Percentiles rank a stretch among this genome's conserved stretches.
Conservation (phyloP, 2,888 invertebrate genomes). For the Mesodorylaimus sp. region DNA sequence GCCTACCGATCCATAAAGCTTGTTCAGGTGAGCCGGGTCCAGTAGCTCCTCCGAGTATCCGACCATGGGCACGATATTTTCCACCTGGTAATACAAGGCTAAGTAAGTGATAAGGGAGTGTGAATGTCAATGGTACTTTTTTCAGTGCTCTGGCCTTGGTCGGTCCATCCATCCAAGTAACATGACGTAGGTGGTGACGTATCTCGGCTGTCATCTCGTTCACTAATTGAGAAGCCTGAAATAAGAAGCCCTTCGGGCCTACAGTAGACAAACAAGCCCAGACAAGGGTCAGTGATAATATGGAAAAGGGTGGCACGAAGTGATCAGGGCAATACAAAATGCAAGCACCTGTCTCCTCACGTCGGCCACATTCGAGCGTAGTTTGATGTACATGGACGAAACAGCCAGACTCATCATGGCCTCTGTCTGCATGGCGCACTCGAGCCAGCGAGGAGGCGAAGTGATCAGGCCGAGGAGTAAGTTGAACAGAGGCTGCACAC, state of each 20-base stretch:
- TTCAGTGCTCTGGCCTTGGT: background rate
- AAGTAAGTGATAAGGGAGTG: too few relatives aligned
- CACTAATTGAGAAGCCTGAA: background rate
- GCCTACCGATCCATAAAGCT: too few relatives aligned
- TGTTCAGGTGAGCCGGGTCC: too few relatives aligned
- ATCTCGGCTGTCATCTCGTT: background rate
- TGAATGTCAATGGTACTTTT: too few relatives aligned
- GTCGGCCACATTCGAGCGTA: background rate
- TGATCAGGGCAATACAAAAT: background rate
- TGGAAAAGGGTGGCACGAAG: background rate
- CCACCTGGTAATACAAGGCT: too few relatives aligned
- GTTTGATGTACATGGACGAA: background rate
- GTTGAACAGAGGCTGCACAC: background rate
- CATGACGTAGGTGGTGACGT: background rate
- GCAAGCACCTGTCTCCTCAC: background rate
- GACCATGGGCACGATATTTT: too few relatives aligned
- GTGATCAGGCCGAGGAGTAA: background rate
- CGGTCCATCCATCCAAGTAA: background rate
- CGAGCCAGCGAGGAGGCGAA: background rate
- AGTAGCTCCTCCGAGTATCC: too few relatives aligned
- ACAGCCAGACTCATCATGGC: background rate
- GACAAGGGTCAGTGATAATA: background rate
- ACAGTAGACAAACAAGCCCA: background rate
- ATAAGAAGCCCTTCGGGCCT: background rate
- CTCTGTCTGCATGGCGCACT: background rate